Base-by-base conservation (phyloP, 2,113 vertebrate genomes). In the Myotis brandtii region DNA sequence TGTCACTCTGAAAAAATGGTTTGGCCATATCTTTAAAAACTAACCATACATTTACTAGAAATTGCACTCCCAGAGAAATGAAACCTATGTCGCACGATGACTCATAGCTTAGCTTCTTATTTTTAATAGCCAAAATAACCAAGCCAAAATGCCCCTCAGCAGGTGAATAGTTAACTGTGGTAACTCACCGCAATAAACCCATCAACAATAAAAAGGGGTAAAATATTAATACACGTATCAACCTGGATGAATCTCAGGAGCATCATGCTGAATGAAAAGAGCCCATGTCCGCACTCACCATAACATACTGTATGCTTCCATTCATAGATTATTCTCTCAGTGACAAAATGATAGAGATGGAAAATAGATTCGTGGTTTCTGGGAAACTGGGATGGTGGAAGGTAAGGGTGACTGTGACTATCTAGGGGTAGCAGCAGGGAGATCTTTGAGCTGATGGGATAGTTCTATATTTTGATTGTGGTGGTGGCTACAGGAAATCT, bases 321-420 rank as follows among this genome's bases (percentile, higher is more conserved):
- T 48, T 34, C 25, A 18, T 11, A 3, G 21, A 27, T 43, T 40
- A 14, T 20, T 92, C 34, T 86, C 80, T 70, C 70, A 75, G 13
- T 9, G 56, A 77, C 20, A 75, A 25, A 73, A 66, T 50, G 25
- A 18, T 7, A 23, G 54, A 27, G 54, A 2, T 23, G 2, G 80
- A n/a, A 89, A 82, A 30, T 32, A 50, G 84, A 30, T 69, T 5
- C 14, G 4, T 21, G 21, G 27, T 80, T 90, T 72, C 40, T 21
- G 25, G 46, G n/a, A 9, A 5, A 12, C 12, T 34, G 34, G 11
- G 46, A 13, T 10, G 23, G 73, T 32, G n/a, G 5, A 25, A 5
- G 9, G 4, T 5, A 6, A 16, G 20, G 20, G 18, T 17, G 37
- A 10, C 17, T 0, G 3, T 52, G 75, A 77, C 21, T 14, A 0